Evolutionary conservation across 2,888 invertebrate species (phyloP), one percentile per base, ranked within the genome.

Genomic region (Hypomecis punctinalis): DNA sequence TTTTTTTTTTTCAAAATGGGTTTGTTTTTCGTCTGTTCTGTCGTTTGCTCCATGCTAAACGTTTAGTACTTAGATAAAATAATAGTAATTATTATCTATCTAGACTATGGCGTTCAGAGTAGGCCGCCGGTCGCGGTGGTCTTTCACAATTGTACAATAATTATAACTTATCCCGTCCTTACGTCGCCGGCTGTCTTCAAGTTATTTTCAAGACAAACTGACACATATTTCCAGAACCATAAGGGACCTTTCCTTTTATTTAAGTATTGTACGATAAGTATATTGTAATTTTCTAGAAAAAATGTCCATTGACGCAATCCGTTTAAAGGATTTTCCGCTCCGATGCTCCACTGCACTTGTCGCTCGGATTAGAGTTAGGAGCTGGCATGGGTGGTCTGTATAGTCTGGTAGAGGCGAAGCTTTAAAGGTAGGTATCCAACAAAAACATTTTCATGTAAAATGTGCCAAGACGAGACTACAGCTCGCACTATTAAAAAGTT

Each of bases 301-400:
- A 46, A 9, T 13, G n/a, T 58, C 46, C 47, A 51, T 64, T 69
- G 55, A 73, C 68, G 68, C 67, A 73, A 74, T 70, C 52, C 59
- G 61, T 66, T 54, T 67, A 40, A 23, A 60, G 59, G 60, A 68
- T 73, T 68, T 64, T 76, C 60, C 66, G 53, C 52, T 58, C 37
- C 45, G 59, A 13, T 59, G 67, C 54, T 23, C 55, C 35, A 43
- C 11, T 48, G 45, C 48, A 62, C 48, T 51, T 59, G 56, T 59
- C 53, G 47, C 37, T 46, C 49, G 23, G 11, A 23, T 49, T 23
- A 35, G 33, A 0, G 37, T 49, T 23, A 35, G 39, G 0, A 23
- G 6, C 5, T 37, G 13, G 45, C 13, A 40, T 59, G 53, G 53
- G 60, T 60, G 52, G 60, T 35, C 40, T 23, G 23, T 3, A 23